Base-by-base conservation (phyloP, 2,797 vertebrate genomes). In the Pseudotriccus pelzelni region DNA sequence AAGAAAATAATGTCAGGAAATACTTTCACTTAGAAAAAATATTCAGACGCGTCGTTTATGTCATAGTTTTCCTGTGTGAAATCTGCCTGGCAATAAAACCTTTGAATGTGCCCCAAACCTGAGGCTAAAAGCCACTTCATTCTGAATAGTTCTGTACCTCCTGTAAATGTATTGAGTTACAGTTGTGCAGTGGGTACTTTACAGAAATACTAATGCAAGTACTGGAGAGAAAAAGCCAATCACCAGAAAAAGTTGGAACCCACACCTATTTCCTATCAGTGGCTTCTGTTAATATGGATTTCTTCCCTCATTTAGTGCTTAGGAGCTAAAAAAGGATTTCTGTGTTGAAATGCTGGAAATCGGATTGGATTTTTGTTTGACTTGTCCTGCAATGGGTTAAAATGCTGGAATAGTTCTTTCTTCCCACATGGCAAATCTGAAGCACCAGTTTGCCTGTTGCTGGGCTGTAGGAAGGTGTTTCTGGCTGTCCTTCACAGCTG, bases 1-100 rank as follows among this genome's bases (percentile, higher is more conserved):
- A 30, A 88, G 89, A 67, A 95, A 94, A 94, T 96, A 95, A 94
- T 94, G 89, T 50, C 91, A 91, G 91, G 85, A 97, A 96, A 93
- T 94, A 87, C 81, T 96, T 72, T 92, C 32, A 17, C 82, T 87
- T 86, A 87, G 85, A 81, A 91, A 87, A 94, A 92, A 69, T 66
- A 93, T 59, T 92, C 55, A 46, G 79, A 63, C 69, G 52, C 3
- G 11, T 88, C 59, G 60, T 73, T 94, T 30, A 36, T 93, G 84
- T 88, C 84, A 83, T 47, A 49, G 74, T 43, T 92, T 94, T 84
- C 73, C 82, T 94, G 89, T 84, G 74, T 91, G 85, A 93, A 84
- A 37, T 63, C 60, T 92, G 66, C 41, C 59, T 56, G 22, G 46
- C 83, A 89, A 78, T 75, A 78, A 78, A 92, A 56, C 50, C 50